Evolutionary conservation across 1,140 invertebrate species (phyloP).

Genomic region (Anastrepha ludens): DNA sequence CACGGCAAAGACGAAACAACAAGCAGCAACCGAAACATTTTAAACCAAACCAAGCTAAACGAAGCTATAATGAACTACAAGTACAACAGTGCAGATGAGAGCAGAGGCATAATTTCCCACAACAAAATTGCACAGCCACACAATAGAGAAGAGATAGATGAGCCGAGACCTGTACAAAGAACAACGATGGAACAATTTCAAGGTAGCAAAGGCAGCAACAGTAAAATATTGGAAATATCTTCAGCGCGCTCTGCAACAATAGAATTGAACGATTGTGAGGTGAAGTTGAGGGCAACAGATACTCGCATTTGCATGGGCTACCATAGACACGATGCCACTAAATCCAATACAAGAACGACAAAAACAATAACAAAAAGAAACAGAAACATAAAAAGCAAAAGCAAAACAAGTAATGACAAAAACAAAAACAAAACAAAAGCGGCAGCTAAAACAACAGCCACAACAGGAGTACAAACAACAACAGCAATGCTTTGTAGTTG

Average conservation of each 20-base stretch:
- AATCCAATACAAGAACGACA: not conserved
- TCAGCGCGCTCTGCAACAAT: not conserved
- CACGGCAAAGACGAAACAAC: not conserved
- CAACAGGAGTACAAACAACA: conserved; percentile 6
- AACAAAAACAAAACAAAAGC: not conserved
- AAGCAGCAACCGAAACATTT: not conserved
- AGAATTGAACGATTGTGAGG: not conserved
- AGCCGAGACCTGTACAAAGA: not conserved
- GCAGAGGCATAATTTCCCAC: not conserved
- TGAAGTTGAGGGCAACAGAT: conserved; percentile 9
- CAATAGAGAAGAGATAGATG: conserved; percentile 2
- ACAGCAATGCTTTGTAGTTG: not conserved
- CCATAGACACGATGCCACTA: not conserved
- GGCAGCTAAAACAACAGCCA: conserved; percentile 13
- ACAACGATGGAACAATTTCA: conserved; percentile 29
- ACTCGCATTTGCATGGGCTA: not conserved
- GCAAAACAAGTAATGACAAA: conserved; percentile 5
- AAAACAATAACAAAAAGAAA: not conserved
- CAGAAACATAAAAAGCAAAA: not conserved
- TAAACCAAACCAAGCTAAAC: conserved; percentile 12
- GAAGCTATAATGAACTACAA: conserved; percentile 28
- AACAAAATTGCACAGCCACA: not conserved
- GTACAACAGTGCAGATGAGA: not conserved
- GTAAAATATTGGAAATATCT: conserved; percentile 46
- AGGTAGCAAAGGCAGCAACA: conserved; percentile 39